phyloP scores from a whole-genome alignment of 2,888 invertebrate genomes.

The Parnassius apollo region DNA sequence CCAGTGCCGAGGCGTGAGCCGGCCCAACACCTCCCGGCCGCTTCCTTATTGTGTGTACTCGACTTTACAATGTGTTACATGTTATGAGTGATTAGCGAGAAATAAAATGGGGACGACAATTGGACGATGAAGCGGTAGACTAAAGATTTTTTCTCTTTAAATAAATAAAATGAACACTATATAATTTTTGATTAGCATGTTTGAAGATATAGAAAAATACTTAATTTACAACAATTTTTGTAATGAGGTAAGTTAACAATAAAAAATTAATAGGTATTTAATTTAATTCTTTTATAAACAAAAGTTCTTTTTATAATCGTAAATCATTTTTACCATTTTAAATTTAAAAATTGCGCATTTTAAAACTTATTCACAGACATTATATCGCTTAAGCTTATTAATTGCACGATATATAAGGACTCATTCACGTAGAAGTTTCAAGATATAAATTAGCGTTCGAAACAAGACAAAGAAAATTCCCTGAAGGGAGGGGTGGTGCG shows the following conservation, averaged over 20 bases:
- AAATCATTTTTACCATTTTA: no score
- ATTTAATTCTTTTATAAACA: no score
- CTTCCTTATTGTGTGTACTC: constrained; percentile 65
- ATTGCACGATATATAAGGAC: constrained; percentile 36
- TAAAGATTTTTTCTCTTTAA: neutral
- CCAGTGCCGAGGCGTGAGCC: constrained; percentile 48
- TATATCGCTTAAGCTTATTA: constrained; percentile 15
- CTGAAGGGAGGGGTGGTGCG: constrained; percentile 35
- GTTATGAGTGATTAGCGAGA: constrained; percentile 11
- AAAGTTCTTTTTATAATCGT: no score
- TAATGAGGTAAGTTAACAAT: no score
- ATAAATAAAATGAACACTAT: neutral
- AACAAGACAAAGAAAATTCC: constrained; percentile 53
- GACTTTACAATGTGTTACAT: constrained; percentile 42
- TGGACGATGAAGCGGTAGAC: neutral
- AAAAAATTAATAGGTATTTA: no score
- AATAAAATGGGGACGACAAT: neutral
- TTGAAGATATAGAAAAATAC: no score
- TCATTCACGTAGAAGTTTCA: constrained; percentile 53
- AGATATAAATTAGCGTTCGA: constrained; percentile 60
- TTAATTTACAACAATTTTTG: no score
- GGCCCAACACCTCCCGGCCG: constrained; percentile 64
- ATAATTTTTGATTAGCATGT: no score
- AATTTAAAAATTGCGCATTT: no score
- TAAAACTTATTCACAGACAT: no score